Conservation (phyloP, 2,113 vertebrate genomes). For the Empidonax alnorum region DNA sequence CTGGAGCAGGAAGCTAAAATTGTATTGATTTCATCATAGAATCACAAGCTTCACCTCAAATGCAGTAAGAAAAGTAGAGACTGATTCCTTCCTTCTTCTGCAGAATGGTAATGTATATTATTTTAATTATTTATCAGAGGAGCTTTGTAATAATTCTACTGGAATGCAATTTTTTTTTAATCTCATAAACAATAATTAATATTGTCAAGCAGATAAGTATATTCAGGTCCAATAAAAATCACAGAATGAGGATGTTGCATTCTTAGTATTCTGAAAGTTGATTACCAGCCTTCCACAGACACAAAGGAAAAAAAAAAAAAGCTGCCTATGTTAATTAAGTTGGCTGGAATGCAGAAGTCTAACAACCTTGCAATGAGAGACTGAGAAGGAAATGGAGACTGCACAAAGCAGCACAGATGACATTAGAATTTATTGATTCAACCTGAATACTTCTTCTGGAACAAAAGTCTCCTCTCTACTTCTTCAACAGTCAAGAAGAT, state of each 20-base stretch:
- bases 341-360: not conserved
- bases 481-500: not conserved
- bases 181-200: not conserved
- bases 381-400: not conserved
- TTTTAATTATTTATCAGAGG: not conserved
- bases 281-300: not conserved
- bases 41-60: not conserved
- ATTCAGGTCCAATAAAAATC: not conserved
- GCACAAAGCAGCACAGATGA: not conserved
- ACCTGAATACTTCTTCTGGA: not conserved
- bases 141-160: not conserved
- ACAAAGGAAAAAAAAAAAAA: not conserved
- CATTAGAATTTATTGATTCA: slow-evolving; percentile 4
- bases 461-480: not conserved
- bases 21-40: not conserved
- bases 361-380: not conserved
- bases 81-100: not conserved
- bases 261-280: not conserved
- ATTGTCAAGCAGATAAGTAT: not conserved
- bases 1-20: not conserved
- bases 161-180: not conserved
- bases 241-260: not conserved
- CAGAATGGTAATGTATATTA: not conserved
- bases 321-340: not conserved
- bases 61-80: not conserved